phyloP scores from a whole-genome alignment of 2,888 invertebrate species.

The Craniophora ligustri region DNA sequence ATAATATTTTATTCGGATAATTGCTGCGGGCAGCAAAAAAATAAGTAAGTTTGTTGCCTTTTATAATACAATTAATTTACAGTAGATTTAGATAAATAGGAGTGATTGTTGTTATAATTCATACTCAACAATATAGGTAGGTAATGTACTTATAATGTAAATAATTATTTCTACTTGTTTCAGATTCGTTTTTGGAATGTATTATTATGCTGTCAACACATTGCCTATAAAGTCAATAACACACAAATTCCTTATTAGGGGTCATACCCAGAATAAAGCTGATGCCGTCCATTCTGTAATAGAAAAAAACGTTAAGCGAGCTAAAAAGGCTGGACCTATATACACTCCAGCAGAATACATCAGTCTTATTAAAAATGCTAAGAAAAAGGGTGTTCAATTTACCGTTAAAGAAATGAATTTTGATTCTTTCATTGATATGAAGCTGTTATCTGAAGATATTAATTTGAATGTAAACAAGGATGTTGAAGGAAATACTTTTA shows the following conservation, averaged over 20 bases:
- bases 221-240: conserved; percentile 35
- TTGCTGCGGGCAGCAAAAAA: conserved; percentile 51
- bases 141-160: conserved; percentile 5
- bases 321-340: conserved; percentile 34
- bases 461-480: conserved; percentile 31
- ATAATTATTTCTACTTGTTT: conserved; percentile 20
- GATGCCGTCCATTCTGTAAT: conserved; percentile 48
- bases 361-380: conserved; percentile 39
- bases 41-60: conserved; percentile 20
- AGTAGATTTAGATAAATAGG: background rate
- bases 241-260: conserved; percentile 35
- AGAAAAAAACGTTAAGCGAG: conserved; percentile 37
- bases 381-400: conserved; percentile 14
- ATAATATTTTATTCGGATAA: conserved; percentile 43
- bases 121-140: conserved; percentile 1
- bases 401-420: conserved; percentile 43
- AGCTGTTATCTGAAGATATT: conserved; percentile 29
- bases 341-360: conserved; percentile 44
- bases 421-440: conserved; percentile 42
- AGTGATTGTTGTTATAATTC: conserved; percentile 4
- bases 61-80: conserved; percentile 1
- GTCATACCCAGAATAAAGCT: conserved; percentile 45
- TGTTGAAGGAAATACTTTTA: conserved; percentile 28
- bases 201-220: conserved; percentile 35
- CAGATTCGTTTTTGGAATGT: conserved; percentile 36